Percentiles rank a stretch among this genome's conserved stretches.
These are phyloP conservation scores for Phylloscopus whistleri DNA, from an alignment of 2,113 vertebrate genomes.

Conservation along the genomic window DNA sequence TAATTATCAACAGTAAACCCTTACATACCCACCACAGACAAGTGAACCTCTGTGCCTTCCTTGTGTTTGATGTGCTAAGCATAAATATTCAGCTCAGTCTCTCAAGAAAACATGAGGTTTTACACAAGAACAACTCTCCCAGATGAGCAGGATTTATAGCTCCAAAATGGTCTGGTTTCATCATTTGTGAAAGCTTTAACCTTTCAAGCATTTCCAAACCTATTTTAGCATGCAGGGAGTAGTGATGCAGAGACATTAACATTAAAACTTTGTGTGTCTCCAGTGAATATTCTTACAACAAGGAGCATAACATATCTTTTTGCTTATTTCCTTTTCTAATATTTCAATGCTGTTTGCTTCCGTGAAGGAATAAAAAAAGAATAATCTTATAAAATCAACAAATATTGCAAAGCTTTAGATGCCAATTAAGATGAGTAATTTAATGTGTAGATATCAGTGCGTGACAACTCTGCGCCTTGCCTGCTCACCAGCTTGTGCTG, in stretches of 20 bases:
- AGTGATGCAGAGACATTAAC: constrained; percentile 53
- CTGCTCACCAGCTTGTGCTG: background rate
- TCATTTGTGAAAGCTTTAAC: constrained; percentile 65
- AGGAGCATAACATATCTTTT: background rate
- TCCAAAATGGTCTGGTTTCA: constrained; percentile 53
- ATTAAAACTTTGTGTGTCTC: constrained; percentile 57
- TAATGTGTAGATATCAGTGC: background rate
- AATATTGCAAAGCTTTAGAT: background rate
- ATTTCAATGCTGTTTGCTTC: background rate
- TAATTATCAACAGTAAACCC: constrained; percentile 22
- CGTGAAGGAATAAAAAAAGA: background rate
- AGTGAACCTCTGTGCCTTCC: constrained; percentile 1
- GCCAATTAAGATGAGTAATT: constrained; percentile 50
- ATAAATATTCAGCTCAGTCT: constrained; percentile 58
- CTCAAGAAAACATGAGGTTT: constrained; percentile 62
- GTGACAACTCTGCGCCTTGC: background rate
- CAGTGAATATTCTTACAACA: constrained; percentile 35
- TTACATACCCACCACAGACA: constrained; percentile 15
- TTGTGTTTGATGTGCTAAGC: constrained; percentile 42
- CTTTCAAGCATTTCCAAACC: constrained; percentile 63
- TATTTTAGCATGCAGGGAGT: constrained; percentile 43
- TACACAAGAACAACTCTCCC: constrained; percentile 57
- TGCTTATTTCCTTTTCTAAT: constrained; percentile 29
- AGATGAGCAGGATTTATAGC: constrained; percentile 60
- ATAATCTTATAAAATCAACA: constrained; percentile 21